These are phyloP conservation scores for Nomia melanderi DNA, from an alignment of 1,140 invertebrate genomes.

Conservation along the genomic window DNA sequence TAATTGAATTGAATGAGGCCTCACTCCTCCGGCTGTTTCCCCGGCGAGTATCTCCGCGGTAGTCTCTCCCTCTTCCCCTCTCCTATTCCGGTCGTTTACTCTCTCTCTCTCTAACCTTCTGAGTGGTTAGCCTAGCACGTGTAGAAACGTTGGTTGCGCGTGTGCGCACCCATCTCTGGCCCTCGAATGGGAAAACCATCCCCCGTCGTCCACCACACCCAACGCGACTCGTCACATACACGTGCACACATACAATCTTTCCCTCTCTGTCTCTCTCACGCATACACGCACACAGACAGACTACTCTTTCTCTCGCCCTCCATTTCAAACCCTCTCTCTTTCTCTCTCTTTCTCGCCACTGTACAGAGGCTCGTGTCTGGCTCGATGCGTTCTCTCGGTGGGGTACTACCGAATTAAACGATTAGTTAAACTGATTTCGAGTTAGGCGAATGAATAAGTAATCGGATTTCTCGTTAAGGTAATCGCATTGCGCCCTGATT, in stretches of 20 bases:
- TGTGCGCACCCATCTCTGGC: conserved; percentile 25
- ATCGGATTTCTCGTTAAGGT: conserved; percentile 81
- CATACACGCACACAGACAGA: conserved; percentile 23
- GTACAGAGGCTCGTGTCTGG: conserved; percentile 40
- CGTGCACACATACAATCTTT: too few relatives aligned
- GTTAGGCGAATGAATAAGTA: conserved; percentile 81
- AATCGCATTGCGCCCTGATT: conserved; percentile 80
- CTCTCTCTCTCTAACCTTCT: background rate
- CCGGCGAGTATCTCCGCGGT: conserved; percentile 15
- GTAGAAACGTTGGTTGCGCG: conserved; percentile 38
- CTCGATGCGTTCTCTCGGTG: conserved; percentile 32
- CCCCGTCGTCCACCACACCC: conserved; percentile 33
- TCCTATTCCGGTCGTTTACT: too few relatives aligned
- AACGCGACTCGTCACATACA: too few relatives aligned
- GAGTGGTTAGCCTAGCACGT: conserved; percentile 3
- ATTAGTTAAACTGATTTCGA: conserved; percentile 82
- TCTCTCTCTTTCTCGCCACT: background rate
- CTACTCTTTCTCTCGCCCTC: background rate
- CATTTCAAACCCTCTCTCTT: background rate
- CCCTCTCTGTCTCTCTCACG: too few relatives aligned
- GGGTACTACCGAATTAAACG: conserved; percentile 79
- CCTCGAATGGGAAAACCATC: conserved; percentile 26
- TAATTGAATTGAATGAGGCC: conserved; percentile 80
- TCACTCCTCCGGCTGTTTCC: conserved; percentile 53
- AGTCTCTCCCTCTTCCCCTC: background rate